Evolutionary conservation across 2,888 invertebrate species (phyloP), one percentile per base, ranked within the genome.

Genomic region (Diabrotica balteata): DNA sequence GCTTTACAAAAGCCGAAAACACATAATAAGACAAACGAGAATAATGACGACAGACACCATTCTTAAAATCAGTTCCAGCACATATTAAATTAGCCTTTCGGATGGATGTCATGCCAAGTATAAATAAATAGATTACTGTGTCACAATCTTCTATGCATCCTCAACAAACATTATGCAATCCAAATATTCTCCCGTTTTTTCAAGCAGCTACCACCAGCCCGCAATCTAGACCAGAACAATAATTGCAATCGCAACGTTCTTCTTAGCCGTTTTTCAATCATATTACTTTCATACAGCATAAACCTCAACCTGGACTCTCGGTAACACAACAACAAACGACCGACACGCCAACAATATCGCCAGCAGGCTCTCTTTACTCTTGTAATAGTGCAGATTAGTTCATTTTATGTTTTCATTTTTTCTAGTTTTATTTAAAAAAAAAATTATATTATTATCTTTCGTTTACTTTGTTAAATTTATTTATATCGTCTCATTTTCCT

Each of bases 1-100:
- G 59, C 47, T 47, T 59, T 60, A 10, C 63, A 66, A 63, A 63
- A 68, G 55, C 32, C 55, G 61, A 63, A 68, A 68, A 44, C 51
- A 55, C 51, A 65, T 50, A 62, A 11, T 43, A 45, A 17, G 1
- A 17, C 44, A 44, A 43, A 52, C 53, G 45, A 50, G 55, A 50
- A 66, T 43, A 62, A 67, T 45, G 67, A 67, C 58, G 59, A 67
- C 63, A 67, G 43, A 52, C 46, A 53, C 53, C 53, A 45, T 53
- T 53, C 22, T 22, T 61, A 7, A 61, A 61, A 61, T 61, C 61
- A n/a, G 58, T 64, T 51, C 64, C 64, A 9, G n/a, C 64, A 45
- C 64, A 64, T 32, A 32, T 63, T 43, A 63, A 63, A 57, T 22
- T 64, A 22, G 64, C 51, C 42, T 55, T 50, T 10, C 57, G 63